Evolutionary conservation across 1,140 invertebrate genomes (phyloP), one percentile per base, ranked within the genome.

Genomic region (Diabrotica undecimpunctata): DNA sequence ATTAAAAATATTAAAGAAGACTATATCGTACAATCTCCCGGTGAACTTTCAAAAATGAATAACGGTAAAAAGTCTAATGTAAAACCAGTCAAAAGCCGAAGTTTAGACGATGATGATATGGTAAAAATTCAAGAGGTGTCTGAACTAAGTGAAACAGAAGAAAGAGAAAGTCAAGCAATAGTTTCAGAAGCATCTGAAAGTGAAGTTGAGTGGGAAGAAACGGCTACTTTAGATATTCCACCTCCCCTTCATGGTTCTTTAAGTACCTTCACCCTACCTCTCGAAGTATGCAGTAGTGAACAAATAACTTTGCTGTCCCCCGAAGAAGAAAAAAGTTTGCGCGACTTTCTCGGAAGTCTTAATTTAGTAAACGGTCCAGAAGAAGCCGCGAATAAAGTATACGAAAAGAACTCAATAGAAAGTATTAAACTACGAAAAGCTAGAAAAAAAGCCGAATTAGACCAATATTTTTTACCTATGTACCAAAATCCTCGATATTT

Each of bases 321-420:
- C 3, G 81, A 85, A 53, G 79, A 81, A 5, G 82, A 84, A 61
- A 74, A 75, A 11, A 80, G 79, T 37, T 66, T 84, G 14, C 67
- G 82, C 57, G 79, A 79, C 66, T 88, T 87, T 72, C 81, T 88
- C 50, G 79, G 86, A 68, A 82, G 81, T 4, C 76, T 88, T 58
- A 82, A 87, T 71, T 76, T 88, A 60, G 79, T 81, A 7, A 75
- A 75, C 12, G 74, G 81, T 12, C 72, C 75, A 5, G 75, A 74
- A 61, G 75, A 77, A 38, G 69, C 67, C 2, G 70, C 66, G 10
- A 66, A 69, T 10, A 58, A 70, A 11, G 37, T 70, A 7, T 72
- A 75, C 62, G 69, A 73, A 72, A 62, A 5, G 41, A 73, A 62
- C 36, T 62, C 36, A 63, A 63, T 52, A 11, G 69, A 70, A 54